phyloP scores from a whole-genome alignment of 37 sponge, comb jelly and placozoan genomes.

The Beroe ovata region DNA sequence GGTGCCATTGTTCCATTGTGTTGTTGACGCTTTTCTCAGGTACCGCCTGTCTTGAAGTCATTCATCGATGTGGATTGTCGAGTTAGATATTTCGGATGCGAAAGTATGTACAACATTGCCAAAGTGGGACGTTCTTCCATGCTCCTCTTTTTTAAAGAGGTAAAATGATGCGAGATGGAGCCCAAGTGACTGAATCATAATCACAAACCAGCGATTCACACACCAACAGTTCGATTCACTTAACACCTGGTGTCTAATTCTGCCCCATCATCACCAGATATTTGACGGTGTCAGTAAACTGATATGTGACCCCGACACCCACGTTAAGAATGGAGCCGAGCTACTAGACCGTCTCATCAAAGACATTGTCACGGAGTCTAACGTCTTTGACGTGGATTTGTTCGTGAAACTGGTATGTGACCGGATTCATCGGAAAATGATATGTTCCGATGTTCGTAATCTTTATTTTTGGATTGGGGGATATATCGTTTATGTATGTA shows the following conservation, averaged over 20 bases:
- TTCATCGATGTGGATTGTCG: slow-evolving; percentile 88
- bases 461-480: too few species aligned
- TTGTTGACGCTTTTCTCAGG: slow-evolving; percentile 10
- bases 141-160: slow-evolving; percentile 88
- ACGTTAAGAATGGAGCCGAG: slow-evolving; percentile 93
- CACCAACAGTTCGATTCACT: too few species aligned
- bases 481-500: too few species aligned
- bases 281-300: slow-evolving; percentile 70
- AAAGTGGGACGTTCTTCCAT: slow-evolving; percentile 84
- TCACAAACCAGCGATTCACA: too few species aligned
- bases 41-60: slow-evolving; percentile 87
- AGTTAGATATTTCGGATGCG: slow-evolving; percentile 93
- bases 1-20: too few species aligned
- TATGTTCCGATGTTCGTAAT: too few species aligned
- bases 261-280: too few species aligned
- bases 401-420: slow-evolving; percentile 86
- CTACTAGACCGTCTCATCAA: slow-evolving; percentile 89
- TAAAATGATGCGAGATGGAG: too few species aligned
- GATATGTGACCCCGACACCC: slow-evolving; percentile 83
- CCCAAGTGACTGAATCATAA: too few species aligned
- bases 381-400: slow-evolving; percentile 84
- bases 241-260: too few species aligned
- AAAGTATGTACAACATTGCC: slow-evolving; percentile 92
- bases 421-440: too few species aligned
- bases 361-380: slow-evolving; percentile 90